A percentile compares a stretch with the other conserved stretches of the same genome.
Conservation (phyloP, 2,113 vertebrate species). For the Oostethus manadensis region DNA sequence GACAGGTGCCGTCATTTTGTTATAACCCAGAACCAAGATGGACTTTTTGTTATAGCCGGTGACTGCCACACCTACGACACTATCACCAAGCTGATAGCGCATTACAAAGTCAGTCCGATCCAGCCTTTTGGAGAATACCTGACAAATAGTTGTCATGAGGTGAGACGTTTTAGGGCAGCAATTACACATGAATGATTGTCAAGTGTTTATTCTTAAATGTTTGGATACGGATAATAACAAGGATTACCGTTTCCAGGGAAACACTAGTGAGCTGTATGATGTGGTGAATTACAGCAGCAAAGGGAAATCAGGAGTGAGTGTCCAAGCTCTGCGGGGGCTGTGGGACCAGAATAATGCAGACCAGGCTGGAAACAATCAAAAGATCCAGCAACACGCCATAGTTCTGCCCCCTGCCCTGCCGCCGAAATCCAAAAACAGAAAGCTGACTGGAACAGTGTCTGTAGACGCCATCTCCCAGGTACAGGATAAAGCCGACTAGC, state of each 20-base stretch:
- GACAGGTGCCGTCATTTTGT: constrained; percentile 82
- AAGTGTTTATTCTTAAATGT: too few relatives aligned
- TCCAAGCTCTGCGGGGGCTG: constrained; percentile 49
- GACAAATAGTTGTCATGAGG: constrained; percentile 66
- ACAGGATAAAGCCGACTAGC: not conserved
- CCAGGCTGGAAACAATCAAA: not conserved
- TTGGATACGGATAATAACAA: not conserved
- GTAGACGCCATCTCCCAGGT: constrained; percentile 42
- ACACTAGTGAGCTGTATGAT: constrained; percentile 64
- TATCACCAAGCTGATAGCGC: constrained; percentile 69
- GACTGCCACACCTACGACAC: constrained; percentile 65
- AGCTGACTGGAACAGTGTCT: constrained; percentile 41
- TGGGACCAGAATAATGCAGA: constrained; percentile 46
- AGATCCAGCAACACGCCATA: not conserved
- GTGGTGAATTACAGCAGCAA: constrained; percentile 51
- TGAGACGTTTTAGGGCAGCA: constrained; percentile 35
- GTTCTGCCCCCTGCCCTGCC: constrained; percentile 23
- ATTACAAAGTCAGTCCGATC: constrained; percentile 71
- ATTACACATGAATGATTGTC: too few relatives aligned
- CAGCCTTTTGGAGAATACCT: constrained; percentile 81
- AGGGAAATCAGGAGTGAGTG: constrained; percentile 39
- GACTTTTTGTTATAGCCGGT: constrained; percentile 72
- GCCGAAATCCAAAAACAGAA: constrained; percentile 36
- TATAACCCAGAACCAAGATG: constrained; percentile 70
- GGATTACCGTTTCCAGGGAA: constrained; percentile 29